phyloP scores from a whole-genome alignment of 2,797 vertebrate species.

The Gymnodraco acuticeps region DNA sequence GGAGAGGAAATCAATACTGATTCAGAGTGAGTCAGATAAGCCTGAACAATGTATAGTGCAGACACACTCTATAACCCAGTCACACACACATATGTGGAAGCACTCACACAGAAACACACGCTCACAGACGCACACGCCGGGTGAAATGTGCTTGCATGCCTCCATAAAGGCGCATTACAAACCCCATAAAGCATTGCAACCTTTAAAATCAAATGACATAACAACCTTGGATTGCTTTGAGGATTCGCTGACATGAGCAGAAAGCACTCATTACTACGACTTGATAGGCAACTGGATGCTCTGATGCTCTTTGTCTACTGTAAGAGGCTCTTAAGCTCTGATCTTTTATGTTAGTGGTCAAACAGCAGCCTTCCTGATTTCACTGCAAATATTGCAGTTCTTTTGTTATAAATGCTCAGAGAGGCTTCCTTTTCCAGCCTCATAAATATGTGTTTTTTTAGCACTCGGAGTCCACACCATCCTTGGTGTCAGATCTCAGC shows the following conservation, averaged over 20 bases:
- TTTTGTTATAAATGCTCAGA: conserved; percentile 11
- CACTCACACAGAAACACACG: conserved; percentile 37
- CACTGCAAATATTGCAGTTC: background rate
- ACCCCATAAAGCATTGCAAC: conserved; percentile 82
- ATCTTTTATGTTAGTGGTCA: conserved; percentile 26
- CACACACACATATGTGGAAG: conserved; percentile 37
- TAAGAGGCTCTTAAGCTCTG: conserved; percentile 46
- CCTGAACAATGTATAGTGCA: conserved; percentile 88
- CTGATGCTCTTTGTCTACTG: conserved; percentile 70
- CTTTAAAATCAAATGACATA: conserved; percentile 84
- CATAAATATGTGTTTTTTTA: conserved; percentile 30
- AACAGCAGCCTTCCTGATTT: conserved; percentile 10
- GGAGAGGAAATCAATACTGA: conserved; percentile 90
- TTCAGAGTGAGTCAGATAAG: conserved; percentile 90
- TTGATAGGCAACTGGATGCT: conserved; percentile 55
- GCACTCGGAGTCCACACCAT: conserved; percentile 40
- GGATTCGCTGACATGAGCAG: conserved; percentile 82
- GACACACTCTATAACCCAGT: conserved; percentile 85
- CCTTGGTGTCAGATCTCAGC: conserved; percentile 34
- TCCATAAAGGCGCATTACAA: conserved; percentile 79
- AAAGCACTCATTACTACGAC: conserved; percentile 75
- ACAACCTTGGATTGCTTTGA: conserved; percentile 82
- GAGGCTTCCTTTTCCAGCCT: conserved; percentile 10
- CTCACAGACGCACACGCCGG: conserved; percentile 22
- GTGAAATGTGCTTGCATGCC: conserved; percentile 63